Evolutionary conservation across 2,888 invertebrate species (phyloP).

Genomic region (Ectemnius continuus): DNA sequence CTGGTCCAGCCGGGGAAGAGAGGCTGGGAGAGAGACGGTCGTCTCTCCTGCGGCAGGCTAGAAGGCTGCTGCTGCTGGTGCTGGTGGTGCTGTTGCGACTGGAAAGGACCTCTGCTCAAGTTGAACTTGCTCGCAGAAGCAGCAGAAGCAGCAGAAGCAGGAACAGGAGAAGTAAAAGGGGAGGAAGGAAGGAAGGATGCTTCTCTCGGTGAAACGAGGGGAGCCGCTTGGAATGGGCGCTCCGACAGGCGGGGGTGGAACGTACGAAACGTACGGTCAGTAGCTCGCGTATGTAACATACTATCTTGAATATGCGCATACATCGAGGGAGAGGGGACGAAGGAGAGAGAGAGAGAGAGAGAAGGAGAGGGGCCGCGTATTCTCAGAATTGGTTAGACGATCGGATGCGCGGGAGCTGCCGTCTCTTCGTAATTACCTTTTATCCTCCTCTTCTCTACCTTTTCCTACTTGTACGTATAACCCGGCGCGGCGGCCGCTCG

Average conservation of each 20-base stretch:
- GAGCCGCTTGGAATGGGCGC: neutral
- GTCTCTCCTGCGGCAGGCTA: conserved; percentile 14
- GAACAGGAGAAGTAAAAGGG: conserved; percentile 11
- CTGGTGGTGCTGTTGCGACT: conserved; percentile 40
- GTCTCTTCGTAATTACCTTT: conserved; percentile 77
- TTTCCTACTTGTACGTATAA: conserved; percentile 55
- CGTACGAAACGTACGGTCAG: conserved; percentile 70
- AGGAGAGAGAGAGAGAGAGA: no score
- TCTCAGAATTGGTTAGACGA: conserved; percentile 75
- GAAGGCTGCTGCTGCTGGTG: conserved; percentile 42
- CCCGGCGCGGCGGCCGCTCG: no score
- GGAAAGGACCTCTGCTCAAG: conserved; percentile 29
- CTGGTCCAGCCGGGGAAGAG: conserved; percentile 36
- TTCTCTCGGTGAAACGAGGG: neutral
- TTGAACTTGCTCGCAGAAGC: conserved; percentile 3
- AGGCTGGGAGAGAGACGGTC: no score
- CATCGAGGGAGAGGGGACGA: conserved; percentile 59
- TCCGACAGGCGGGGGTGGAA: conserved; percentile 49
- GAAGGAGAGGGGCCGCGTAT: conserved; percentile 64
- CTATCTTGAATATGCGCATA: conserved; percentile 78
- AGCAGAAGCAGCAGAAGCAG: conserved; percentile 25
- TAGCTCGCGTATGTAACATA: conserved; percentile 77
- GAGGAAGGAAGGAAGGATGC: conserved; percentile 18
- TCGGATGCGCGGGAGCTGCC: conserved; percentile 75
- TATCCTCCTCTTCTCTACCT: conserved; percentile 68